Base-by-base conservation (phyloP, 92 coral and sea anemone genomes). In the Zoanthus sociatus region DNA sequence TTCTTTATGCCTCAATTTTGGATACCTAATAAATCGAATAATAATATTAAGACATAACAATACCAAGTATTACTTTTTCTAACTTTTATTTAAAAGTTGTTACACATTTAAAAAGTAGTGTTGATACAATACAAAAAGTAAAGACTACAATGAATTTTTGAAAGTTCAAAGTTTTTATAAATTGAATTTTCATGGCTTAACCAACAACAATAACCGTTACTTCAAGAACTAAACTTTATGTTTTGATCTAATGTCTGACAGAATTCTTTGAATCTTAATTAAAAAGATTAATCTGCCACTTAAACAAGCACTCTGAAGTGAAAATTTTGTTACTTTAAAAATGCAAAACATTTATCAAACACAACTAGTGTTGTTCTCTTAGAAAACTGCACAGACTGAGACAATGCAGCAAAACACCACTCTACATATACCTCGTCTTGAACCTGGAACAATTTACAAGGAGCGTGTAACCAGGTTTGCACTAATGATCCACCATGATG, bases 401-500 rank as follows among this genome's bases (percentile, higher is more conserved):
- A 9, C 74, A 69, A 69, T 69, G 33, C 74, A 69, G 74, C 14
- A 69, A 9, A 14, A 69, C 30, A 32, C 74, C 30, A 69, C 17
- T 69, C 42, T 33, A 12, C 44, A 30, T 69, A 33, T 69, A 69
- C 74, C 74, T 69, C 74, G 30, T 13, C 74, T 69, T 69, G 17
- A 46, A 69, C 46, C 45, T 69, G 74, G 46, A 30, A 33, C 74
- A 69, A 7, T 69, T 69, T 44, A 31, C 74, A 69, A 26, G 74
- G 46, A 69, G 74, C 74, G n/a, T 69, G 74, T 32, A 30, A 69
- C 74, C 44, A 69, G 74, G 74, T 69, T 33, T 69, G 74, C 45
- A 6, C 31, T 30, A 30, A 69, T 69, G 16, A 69, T 69, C 74
- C 74, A 69, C 74, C 45, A 20, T 63, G 69, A 63, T 63, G 10